phyloP scores from a whole-genome alignment of 1,140 invertebrate species.

The Cydia splendana region DNA sequence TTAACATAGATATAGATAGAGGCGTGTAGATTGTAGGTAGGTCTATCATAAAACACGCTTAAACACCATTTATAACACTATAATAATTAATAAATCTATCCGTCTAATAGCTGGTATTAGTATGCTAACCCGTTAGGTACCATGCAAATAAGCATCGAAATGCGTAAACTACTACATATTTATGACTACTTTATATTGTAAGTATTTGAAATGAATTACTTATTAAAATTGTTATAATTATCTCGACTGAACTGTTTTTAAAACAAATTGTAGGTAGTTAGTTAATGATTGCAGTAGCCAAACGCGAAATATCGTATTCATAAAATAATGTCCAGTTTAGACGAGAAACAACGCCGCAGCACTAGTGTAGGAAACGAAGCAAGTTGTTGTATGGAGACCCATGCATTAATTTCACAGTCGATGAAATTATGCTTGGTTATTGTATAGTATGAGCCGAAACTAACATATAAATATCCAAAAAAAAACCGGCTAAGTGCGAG shows the following conservation, averaged over 20 bases:
- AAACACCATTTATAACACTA: conserved; percentile 49
- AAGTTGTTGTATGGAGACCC: too few relatives aligned
- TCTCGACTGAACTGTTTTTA: background rate
- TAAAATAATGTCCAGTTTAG: too few relatives aligned
- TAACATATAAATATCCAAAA: too few relatives aligned
- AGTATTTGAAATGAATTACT: background rate
- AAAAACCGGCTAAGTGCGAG: too few relatives aligned
- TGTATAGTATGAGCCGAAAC: too few relatives aligned
- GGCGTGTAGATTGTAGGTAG: background rate
- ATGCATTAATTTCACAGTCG: too few relatives aligned
- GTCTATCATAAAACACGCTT: conserved; percentile 37
- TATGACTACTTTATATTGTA: conserved; percentile 9
- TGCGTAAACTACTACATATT: conserved; percentile 19
- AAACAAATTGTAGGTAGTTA: background rate
- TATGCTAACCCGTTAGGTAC: conserved; percentile 52
- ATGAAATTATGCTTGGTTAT: too few relatives aligned
- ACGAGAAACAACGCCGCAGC: too few relatives aligned
- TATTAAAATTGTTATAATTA: background rate
- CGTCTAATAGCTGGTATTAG: conserved; percentile 48
- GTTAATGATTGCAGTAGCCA: too few relatives aligned
- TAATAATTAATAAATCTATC: conserved; percentile 56
- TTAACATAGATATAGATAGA: background rate
- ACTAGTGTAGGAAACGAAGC: too few relatives aligned
- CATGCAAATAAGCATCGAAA: conserved; percentile 55
- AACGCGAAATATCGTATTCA: too few relatives aligned